Evolutionary conservation across 2,113 vertebrate species (phyloP).

Genomic region (Mustelus asterias): DNA sequence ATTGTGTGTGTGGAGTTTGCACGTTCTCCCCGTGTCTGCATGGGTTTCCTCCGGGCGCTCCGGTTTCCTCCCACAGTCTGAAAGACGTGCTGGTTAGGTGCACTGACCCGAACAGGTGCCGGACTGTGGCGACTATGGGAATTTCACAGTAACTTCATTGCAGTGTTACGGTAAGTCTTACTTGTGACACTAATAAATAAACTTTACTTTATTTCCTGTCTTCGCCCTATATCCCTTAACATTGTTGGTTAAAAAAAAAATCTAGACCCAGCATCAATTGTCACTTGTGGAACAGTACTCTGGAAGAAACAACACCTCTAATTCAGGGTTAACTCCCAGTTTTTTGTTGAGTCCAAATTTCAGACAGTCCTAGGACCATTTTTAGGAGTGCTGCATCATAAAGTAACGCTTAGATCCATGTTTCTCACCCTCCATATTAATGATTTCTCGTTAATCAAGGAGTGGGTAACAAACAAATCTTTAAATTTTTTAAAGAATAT

Average conservation of each 20-base stretch:
- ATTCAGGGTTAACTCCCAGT: too few species aligned
- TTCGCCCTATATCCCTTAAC: not conserved
- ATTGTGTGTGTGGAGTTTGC: too few species aligned
- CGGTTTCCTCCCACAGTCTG: too few species aligned
- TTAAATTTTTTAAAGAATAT: too few species aligned
- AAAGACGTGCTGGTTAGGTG: too few species aligned
- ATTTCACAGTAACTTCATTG: too few species aligned
- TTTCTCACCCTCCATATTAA: not conserved
- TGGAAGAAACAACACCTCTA: not conserved
- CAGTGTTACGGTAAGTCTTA: too few species aligned
- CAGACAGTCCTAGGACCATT: not conserved
- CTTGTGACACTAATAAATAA: too few species aligned
- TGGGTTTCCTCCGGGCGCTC: too few species aligned
- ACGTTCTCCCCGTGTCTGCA: too few species aligned
- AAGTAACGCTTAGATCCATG: not conserved
- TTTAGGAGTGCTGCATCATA: not conserved
- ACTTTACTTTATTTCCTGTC: not conserved
- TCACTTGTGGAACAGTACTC: not conserved
- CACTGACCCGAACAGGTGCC: too few species aligned
- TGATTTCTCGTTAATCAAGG: not conserved
- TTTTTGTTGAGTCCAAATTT: not conserved
- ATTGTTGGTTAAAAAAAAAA: not conserved
- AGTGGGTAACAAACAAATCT: not conserved
- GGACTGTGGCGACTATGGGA: too few species aligned
- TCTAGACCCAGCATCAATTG: not conserved